Base-by-base conservation (phyloP, 2,113 vertebrate species). In the Pelecanus crispus region DNA sequence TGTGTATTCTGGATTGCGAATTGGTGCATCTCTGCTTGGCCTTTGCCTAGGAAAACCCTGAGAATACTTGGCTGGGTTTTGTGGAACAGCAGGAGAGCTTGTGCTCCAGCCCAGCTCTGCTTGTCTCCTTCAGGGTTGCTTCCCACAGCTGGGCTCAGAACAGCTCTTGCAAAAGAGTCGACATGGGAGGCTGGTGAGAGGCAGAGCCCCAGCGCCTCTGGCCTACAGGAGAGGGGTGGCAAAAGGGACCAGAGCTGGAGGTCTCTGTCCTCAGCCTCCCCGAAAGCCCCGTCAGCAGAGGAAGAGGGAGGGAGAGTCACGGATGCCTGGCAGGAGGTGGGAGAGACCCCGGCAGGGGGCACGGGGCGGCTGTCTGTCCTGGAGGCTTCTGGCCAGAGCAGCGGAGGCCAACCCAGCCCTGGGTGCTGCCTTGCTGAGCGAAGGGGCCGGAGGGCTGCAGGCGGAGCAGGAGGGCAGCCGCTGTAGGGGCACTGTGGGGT, bases 11-110 rank as follows among this genome's bases (percentile, higher is more conserved):
- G 80, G 63, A 26, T 75, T 5, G 29, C 17, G 9, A 21, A 38
- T 22, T 7, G 6, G 28, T 26, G 1, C 49, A 26, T 56, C 77
- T 42, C 77, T 42, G 77, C 78, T 83, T 90, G 90, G 94, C 86
- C 90, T 68, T 73, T 87, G 91, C 78, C 82, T 93, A n/a, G 78
- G 82, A 70, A 87, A 90, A 83, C 94, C 86, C 94, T 93, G 72
- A 34, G 31, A 63, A 49, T 47, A 65, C 77, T 95, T 93, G 94
- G 86, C 90, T 1, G 20, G 17, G 38, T 15, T 56, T 18, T 0
- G 21, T 79, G 78, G 90, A 79, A 20, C 77, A 63, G 40, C 38
- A 42, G 66, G 70, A 78, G 81, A 24, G 40, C 49, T 62, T 2
- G 6, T 0, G 9, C 63, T 75, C 49, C 49, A 42, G 53, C n/a